A percentile compares a stretch with the other conserved stretches of the same genome.
Evolutionary conservation across 2,113 vertebrate species (phyloP).

Genomic region (Dicaeum eximium): DNA sequence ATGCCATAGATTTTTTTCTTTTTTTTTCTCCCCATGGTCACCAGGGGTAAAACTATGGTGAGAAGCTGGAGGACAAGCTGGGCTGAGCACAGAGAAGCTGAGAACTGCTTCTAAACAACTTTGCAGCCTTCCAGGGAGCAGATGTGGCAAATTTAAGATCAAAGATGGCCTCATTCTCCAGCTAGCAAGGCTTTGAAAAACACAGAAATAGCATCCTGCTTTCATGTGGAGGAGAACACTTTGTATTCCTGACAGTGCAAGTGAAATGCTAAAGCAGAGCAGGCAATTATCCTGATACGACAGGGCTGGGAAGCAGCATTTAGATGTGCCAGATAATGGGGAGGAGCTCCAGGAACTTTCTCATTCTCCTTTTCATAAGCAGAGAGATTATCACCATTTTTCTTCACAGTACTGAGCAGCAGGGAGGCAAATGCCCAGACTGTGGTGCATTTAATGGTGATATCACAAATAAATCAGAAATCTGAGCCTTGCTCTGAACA

Average conservation of each 20-base stretch:
- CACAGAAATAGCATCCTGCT: slow-evolving; percentile 1
- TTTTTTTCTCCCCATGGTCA: background rate
- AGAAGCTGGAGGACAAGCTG: background rate
- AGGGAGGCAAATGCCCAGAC: background rate
- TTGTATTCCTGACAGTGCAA: slow-evolving; percentile 45
- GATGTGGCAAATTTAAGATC: slow-evolving; percentile 23
- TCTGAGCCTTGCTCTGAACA: background rate
- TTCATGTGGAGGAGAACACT: slow-evolving; percentile 16
- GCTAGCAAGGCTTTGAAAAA: slow-evolving; percentile 18
- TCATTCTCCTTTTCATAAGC: slow-evolving; percentile 6
- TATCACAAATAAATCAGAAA: background rate
- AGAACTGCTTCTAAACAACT: background rate
- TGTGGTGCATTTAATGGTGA: fast-evolving
- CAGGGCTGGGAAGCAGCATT: background rate
- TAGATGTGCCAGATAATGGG: background rate
- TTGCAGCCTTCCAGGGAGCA: background rate
- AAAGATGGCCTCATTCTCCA: slow-evolving; percentile 40
- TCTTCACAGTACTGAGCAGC: background rate
- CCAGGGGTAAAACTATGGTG: background rate
- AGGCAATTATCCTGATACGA: slow-evolving; percentile 6
- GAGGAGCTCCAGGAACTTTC: slow-evolving; percentile 31
- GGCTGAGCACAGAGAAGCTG: background rate
- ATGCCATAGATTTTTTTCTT: background rate
- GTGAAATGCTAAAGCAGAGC: slow-evolving; percentile 4
- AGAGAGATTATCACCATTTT: slow-evolving; percentile 24